phyloP scores from a whole-genome alignment of 2,888 invertebrate species.

The Phyto melanocephala region DNA sequence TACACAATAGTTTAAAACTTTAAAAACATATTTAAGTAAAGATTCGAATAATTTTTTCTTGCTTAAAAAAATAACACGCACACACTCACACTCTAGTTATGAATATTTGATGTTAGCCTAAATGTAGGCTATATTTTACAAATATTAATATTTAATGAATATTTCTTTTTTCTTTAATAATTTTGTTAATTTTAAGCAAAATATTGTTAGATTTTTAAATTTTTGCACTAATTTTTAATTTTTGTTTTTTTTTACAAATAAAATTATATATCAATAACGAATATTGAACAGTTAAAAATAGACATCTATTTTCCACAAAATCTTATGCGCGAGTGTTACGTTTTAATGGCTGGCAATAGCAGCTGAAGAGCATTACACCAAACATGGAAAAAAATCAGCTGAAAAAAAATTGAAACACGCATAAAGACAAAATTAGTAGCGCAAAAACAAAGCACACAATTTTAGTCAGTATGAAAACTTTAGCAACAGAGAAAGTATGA shows the following conservation, averaged over 20 bases:
- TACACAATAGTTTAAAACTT: not conserved
- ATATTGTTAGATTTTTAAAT: not conserved
- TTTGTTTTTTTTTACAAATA: conserved; percentile 31
- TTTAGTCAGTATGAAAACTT: conserved; percentile 5
- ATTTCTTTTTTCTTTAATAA: not conserved
- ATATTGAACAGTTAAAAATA: conserved; percentile 60
- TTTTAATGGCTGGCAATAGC: conserved; percentile 48
- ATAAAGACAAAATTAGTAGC: not conserved
- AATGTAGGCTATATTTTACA: conserved; percentile 22
- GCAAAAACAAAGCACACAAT: not conserved
- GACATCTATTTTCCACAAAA: conserved; percentile 67
- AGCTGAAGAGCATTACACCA: conserved; percentile 50
- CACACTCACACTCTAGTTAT: not conserved
- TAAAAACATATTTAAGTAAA: not conserved
- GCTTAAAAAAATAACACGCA: not conserved
- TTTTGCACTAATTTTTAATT: not conserved
- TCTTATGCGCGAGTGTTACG: conserved; percentile 68
- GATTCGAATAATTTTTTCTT: not conserved
- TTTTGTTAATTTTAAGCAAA: not conserved
- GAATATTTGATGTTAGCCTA: conserved; percentile 33
- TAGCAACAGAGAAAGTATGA: conserved; percentile 52
- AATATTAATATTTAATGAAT: not conserved
- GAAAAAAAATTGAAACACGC: conserved; percentile 16
- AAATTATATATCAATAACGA: conserved; percentile 42
- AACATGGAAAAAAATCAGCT: conserved; percentile 16